Percentiles rank a stretch among this genome's conserved stretches.
These are phyloP conservation scores for Gnathonemus echidnorhynchus DNA, from an alignment of 2,113 vertebrate genomes.

Conservation along the genomic window DNA sequence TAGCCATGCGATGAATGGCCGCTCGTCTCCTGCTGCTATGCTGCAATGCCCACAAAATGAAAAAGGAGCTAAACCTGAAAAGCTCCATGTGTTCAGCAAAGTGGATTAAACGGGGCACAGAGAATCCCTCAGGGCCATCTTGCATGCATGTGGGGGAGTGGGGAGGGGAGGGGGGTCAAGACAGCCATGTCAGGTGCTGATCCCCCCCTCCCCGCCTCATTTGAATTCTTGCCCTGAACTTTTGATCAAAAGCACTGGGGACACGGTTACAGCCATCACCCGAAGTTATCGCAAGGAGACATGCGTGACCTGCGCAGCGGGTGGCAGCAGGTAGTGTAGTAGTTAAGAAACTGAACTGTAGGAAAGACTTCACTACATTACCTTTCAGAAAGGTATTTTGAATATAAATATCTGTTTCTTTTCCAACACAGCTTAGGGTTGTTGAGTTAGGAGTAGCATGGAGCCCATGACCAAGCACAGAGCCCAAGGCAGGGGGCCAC, in stretches of 20 bases:
- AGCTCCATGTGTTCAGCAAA: background rate
- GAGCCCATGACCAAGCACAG: background rate
- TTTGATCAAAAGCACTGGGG: background rate
- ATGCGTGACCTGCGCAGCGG: background rate
- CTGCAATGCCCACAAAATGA: background rate
- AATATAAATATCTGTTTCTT: background rate
- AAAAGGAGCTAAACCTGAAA: background rate
- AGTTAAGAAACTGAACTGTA: background rate
- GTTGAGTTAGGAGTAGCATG: background rate
- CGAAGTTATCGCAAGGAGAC: background rate
- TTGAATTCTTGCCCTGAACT: background rate
- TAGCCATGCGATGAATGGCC: background rate
- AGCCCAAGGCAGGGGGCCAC: background rate
- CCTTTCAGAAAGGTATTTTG: background rate
- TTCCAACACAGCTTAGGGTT: background rate
- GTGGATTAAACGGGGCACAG: background rate
- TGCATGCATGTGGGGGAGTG: background rate
- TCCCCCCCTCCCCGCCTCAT: background rate
- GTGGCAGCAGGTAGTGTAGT: background rate
- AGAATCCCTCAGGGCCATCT: background rate
- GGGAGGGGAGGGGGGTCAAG: background rate
- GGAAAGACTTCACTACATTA: background rate
- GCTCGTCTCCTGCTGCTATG: background rate
- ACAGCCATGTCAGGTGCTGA: background rate
- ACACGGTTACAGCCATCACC: background rate